Evolutionary conservation across 2,113 vertebrate species (phyloP).

Genomic region (Passer montanus): DNA sequence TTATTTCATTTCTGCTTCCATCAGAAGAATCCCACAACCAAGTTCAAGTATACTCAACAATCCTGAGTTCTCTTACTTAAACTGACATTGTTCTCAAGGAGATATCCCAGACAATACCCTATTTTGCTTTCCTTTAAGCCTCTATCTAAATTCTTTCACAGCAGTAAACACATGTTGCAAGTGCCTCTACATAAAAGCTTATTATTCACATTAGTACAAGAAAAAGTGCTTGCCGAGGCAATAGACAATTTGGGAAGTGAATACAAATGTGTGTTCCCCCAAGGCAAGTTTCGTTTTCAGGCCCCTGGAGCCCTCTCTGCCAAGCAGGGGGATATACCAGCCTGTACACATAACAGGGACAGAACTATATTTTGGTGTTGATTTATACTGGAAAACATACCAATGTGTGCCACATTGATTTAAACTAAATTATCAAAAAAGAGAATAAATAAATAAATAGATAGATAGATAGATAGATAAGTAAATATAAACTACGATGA

Average conservation of each 20-base stretch:
- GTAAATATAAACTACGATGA: not conserved
- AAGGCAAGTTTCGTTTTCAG: constrained; percentile 32
- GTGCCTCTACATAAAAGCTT: constrained; percentile 36
- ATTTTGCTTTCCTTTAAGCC: constrained; percentile 41
- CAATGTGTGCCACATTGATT: constrained; percentile 33
- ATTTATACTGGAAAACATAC: constrained; percentile 38
- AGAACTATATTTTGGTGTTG: constrained; percentile 35
- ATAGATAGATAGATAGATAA: not conserved
- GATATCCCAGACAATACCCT: constrained; percentile 40
- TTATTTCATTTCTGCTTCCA: constrained; percentile 45
- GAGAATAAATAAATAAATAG: constrained; percentile 33
- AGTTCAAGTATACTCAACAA: constrained; percentile 41
- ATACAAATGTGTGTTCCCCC: constrained; percentile 13
- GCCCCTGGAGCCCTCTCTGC: not conserved
- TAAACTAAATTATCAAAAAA: constrained; percentile 43
- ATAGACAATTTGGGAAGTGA: constrained; percentile 21
- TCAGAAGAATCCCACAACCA: constrained; percentile 44
- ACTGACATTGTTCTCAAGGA: constrained; percentile 49
- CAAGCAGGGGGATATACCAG: constrained; percentile 11
- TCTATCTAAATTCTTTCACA: constrained; percentile 35
- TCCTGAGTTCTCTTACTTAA: constrained; percentile 35
- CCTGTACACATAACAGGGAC: constrained; percentile 8
- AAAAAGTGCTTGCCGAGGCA: constrained; percentile 57
- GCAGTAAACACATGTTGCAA: constrained; percentile 48
- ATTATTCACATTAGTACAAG: constrained; percentile 63